Evolutionary conservation across 2,888 invertebrate species (phyloP), one percentile per base, ranked within the genome.

Genomic region (Troides oblongomaculatus): DNA sequence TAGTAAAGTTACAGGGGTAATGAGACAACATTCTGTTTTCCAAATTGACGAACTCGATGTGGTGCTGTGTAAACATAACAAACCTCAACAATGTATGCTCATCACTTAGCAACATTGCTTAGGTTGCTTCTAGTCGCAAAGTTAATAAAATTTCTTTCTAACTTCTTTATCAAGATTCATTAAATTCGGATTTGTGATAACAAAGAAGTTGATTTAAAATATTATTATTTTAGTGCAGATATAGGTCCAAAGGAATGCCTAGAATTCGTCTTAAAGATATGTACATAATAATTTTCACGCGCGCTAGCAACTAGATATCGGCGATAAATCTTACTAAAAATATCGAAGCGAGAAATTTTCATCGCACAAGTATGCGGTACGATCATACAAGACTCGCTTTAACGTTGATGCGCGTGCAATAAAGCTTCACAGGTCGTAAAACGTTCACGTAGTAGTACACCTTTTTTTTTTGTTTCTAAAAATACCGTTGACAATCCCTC

Each of bases 331-430:
- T 76, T 74, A 78, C 81, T 82, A 84, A 84, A 84, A 83, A 84
- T 85, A 86, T 80, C 78, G 74, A 74, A 74, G 77, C 75, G 78
- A 80, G 79, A 81, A 84, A 85, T 85, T 81, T 85, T 81, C 76
- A 82, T 82, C 72, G 72, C 72, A 76, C 75, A 79, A 81, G 81
- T 83, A 84, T 83, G 79, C 80, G 79, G 80, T 81, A 75, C 77
- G 73, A 72, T 79, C 76, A 75, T 82, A 82, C 76, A 75, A 79
- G 78, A 80, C 74, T 72, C 78, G 69, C 74, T 77, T 78, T 78
- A 80, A 80, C 80, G 79, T 77, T 78, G 80, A 82, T 83, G 79
- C 77, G 73, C 69, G 71, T 76, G 76, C 76, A 81, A 80, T 81
- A 80, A 81, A 83, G 70, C 74, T 79, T 58, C 74, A 74, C 72